These are phyloP conservation scores for Linnaemya tessellans DNA, from an alignment of 2,888 invertebrate species.

Conservation along the genomic window DNA sequence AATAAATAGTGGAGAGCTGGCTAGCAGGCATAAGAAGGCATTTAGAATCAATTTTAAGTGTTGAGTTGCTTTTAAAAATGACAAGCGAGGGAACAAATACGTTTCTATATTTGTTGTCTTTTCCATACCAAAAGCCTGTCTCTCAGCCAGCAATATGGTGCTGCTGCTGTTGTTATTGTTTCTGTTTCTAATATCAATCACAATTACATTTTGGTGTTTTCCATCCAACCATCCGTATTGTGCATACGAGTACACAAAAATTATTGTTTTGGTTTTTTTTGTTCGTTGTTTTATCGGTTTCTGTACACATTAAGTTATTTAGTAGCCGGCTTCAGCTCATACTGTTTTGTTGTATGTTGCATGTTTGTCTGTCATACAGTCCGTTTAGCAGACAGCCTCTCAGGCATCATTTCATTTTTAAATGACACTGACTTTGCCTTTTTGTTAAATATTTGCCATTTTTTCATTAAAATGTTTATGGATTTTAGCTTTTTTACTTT, in stretches of 20 bases:
- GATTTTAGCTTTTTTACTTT: constrained; percentile 28
- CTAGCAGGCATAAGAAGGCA: constrained; percentile 37
- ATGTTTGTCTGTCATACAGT: constrained; percentile 34
- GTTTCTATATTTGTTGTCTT: constrained; percentile 52
- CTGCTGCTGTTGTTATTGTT: constrained; percentile 14
- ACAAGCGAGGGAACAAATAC: constrained; percentile 69
- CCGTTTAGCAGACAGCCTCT: constrained; percentile 30
- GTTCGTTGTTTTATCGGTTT: constrained; percentile 35
- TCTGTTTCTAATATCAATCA: constrained; percentile 50
- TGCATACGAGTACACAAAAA: constrained; percentile 27
- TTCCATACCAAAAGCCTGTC: constrained; percentile 43
- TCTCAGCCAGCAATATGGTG: neutral
- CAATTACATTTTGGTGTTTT: constrained; percentile 56
- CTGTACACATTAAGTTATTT: constrained; percentile 40
- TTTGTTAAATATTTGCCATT: constrained; percentile 80
- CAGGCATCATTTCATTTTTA: constrained; percentile 57
- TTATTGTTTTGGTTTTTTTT: constrained; percentile 57
- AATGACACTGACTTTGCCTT: constrained; percentile 74
- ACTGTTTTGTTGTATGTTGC: constrained; percentile 22
- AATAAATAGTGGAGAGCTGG: constrained; percentile 15
- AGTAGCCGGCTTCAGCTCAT: constrained; percentile 40
- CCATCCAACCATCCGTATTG: constrained; percentile 31
- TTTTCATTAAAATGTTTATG: constrained; percentile 79
- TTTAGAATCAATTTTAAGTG: constrained; percentile 66
- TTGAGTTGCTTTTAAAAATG: constrained; percentile 66